Evolutionary conservation across 2,113 vertebrate species (phyloP).

Genomic region (Copsychus sechellarum): DNA sequence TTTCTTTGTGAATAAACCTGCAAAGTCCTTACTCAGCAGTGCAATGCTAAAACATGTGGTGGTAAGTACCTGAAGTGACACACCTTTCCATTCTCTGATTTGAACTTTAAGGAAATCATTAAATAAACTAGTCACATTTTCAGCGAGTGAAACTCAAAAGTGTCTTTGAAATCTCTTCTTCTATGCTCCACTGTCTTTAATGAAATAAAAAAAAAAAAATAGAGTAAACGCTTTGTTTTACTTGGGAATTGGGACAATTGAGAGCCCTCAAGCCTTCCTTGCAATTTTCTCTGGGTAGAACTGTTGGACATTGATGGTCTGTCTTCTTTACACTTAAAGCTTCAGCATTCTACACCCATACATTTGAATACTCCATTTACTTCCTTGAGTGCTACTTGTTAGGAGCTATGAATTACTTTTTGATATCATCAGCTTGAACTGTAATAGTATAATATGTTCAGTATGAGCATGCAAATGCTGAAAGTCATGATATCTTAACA

Average conservation of each 20-base stretch:
- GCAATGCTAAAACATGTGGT: neutral
- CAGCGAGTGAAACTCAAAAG: neutral
- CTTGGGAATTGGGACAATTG: neutral
- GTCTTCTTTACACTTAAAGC: neutral
- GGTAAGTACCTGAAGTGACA: neutral
- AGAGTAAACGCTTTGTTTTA: neutral
- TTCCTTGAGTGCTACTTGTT: neutral
- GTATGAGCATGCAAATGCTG: neutral
- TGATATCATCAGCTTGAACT: neutral
- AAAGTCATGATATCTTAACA: neutral
- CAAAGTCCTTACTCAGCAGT: neutral
- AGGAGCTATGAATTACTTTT: neutral
- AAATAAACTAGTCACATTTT: neutral
- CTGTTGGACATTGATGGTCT: neutral
- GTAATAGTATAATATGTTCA: neutral
- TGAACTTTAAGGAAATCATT: neutral
- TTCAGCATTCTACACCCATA: neutral
- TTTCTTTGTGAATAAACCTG: neutral
- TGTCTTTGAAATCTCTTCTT: neutral
- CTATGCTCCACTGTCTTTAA: neutral
- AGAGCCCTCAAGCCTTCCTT: neutral
- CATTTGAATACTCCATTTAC: neutral
- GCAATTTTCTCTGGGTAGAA: neutral
- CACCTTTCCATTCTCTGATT: neutral
- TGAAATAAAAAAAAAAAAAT: neutral